Conservation (phyloP, 2,113 vertebrate species). For the Nycticebus coucang region DNA sequence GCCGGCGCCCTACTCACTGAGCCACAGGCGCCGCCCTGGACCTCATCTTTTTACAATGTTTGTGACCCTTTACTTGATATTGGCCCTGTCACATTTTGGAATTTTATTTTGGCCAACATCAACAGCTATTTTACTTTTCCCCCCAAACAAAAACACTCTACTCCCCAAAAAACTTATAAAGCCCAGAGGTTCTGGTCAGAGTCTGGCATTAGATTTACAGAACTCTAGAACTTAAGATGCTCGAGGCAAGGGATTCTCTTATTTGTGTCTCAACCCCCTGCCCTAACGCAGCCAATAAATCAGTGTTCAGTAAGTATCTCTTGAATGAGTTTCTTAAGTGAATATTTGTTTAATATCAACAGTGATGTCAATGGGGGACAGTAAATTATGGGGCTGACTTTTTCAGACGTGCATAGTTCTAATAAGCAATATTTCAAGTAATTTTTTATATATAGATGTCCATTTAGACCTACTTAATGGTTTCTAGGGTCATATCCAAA, state of each 20-base stretch:
- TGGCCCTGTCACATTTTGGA: conserved; percentile 7
- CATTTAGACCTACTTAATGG: not conserved
- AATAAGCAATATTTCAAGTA: not conserved
- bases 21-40: too few relatives aligned
- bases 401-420: not conserved
- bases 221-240: not conserved
- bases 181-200: not conserved
- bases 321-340: not conserved
- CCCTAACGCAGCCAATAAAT: not conserved
- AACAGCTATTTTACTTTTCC: not conserved
- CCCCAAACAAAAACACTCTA: not conserved
- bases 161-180: not conserved
- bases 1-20: too few relatives aligned
- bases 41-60: not conserved
- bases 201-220: not conserved
- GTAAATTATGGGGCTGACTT: not conserved
- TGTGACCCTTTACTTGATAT: not conserved
- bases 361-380: not conserved
- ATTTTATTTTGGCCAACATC: conserved; percentile 27
- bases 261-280: not conserved
- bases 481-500: not conserved
- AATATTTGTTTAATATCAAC: not conserved
- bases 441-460: not conserved
- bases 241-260: not conserved
- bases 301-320: not conserved